Percentiles rank a stretch among this genome's conserved stretches.
Conservation (phyloP, 2,113 vertebrate species). For the Pelobates fuscus region DNA sequence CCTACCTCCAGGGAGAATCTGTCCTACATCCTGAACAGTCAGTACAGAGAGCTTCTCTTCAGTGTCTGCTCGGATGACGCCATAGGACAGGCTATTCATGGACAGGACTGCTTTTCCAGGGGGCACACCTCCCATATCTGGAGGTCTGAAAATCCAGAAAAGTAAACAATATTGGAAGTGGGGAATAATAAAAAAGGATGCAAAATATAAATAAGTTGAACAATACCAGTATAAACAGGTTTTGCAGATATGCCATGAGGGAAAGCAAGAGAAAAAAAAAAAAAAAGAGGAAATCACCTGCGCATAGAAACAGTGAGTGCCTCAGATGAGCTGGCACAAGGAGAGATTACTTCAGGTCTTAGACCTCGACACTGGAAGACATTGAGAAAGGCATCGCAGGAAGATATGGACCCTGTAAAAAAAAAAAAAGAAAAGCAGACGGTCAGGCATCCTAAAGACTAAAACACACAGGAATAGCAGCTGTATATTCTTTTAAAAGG, state of each 20-base stretch:
- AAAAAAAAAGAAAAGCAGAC: conserved; percentile 29
- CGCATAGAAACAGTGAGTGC: conserved; percentile 91
- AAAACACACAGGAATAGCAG: not conserved
- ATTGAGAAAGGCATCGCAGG: conserved; percentile 95
- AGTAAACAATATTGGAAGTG: not conserved
- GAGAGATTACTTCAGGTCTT: conserved; percentile 92
- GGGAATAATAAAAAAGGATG: no score
- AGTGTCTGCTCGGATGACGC: conserved; percentile 89
- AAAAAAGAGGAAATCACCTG: conserved; percentile 68
- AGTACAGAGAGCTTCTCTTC: conserved; percentile 95
- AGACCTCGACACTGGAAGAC: conserved; percentile 92
- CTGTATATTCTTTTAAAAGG: no score
- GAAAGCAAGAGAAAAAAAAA: not conserved
- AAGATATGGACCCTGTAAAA: conserved; percentile 90
- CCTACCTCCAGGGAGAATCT: conserved; percentile 92
- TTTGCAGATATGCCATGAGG: no score
- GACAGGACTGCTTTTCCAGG: conserved; percentile 91
- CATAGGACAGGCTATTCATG: conserved; percentile 88
- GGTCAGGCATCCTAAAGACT: not conserved
- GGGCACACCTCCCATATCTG: conserved; percentile 85
- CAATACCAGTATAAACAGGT: no score
- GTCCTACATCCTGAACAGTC: conserved; percentile 92
- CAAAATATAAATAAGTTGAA: no score
- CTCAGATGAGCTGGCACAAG: conserved; percentile 90
- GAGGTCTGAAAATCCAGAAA: conserved; percentile 74